Percentiles rank a stretch among this genome's conserved stretches.
phyloP scores from a whole-genome alignment of 2,888 invertebrate genomes.

The Patella depressa region DNA sequence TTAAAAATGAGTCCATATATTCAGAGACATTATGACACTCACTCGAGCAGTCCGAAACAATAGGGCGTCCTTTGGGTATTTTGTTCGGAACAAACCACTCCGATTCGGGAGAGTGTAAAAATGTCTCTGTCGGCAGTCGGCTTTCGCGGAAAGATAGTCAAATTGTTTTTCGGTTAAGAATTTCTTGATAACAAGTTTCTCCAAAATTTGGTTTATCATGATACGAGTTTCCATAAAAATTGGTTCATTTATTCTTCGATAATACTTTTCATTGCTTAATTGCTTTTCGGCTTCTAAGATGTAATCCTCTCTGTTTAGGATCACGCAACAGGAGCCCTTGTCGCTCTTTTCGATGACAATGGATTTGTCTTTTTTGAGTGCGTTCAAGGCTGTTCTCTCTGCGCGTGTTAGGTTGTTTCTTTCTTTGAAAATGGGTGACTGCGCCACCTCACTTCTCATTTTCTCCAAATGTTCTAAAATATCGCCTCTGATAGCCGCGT shows the following conservation, averaged over 20 bases:
- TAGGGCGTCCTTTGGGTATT: neutral
- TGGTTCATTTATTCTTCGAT: neutral
- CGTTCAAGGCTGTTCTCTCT: neutral
- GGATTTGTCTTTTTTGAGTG: neutral
- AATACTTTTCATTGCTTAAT: too few species aligned
- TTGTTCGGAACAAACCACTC: neutral
- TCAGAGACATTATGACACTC: neutral
- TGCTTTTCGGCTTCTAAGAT: neutral
- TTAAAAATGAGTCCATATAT: constrained; percentile 2
- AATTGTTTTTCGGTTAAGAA: neutral
- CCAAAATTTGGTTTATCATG: neutral
- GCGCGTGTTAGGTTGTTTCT: neutral
- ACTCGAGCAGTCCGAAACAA: neutral
- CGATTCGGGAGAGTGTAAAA: neutral
- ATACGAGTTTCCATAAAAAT: neutral
- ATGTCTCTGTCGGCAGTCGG: neutral
- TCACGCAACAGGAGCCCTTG: neutral
- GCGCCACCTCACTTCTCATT: too few species aligned
- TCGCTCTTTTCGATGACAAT: neutral
- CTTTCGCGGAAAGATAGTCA: neutral
- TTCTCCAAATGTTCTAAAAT: too few species aligned
- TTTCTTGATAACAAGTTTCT: neutral
- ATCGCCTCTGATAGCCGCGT: too few species aligned
- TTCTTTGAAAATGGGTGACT: neutral
- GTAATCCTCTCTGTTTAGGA: neutral